phyloP scores from a whole-genome alignment of 2,888 invertebrate genomes.

The Athalia circularis region DNA sequence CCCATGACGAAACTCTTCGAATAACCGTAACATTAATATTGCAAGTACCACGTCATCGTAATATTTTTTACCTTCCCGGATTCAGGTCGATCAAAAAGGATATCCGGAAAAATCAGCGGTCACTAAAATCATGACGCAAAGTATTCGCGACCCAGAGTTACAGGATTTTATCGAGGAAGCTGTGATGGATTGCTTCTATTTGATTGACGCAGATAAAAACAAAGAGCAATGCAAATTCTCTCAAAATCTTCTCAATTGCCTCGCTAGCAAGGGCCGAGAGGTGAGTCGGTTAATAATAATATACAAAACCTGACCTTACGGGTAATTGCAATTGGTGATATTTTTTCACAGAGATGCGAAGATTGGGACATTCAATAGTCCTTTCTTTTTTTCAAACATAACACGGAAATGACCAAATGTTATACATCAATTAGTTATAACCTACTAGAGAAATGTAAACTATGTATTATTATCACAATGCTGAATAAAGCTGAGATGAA shows the following conservation, averaged over 20 bases:
- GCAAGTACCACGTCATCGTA: conserved; percentile 27
- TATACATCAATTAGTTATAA: too few species aligned
- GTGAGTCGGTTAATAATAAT: conserved; percentile 54
- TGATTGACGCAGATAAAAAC: conserved; percentile 68
- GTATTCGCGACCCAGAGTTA: conserved; percentile 79
- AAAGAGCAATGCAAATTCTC: conserved; percentile 82
- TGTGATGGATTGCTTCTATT: conserved; percentile 82
- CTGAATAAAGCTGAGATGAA: too few species aligned
- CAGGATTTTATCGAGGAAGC: conserved; percentile 83
- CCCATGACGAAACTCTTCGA: conserved; percentile 14
- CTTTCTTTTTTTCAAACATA: conserved; percentile 24
- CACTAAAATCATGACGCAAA: conserved; percentile 78
- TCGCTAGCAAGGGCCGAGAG: conserved; percentile 82
- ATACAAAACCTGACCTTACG: neutral
- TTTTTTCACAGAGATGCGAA: conserved; percentile 78
- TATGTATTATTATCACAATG: too few species aligned
- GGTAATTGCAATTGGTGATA: neutral
- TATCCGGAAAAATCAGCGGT: conserved; percentile 82
- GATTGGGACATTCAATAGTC: conserved; percentile 80
- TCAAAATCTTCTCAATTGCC: conserved; percentile 80
- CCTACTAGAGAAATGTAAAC: too few species aligned
- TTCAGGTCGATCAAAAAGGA: conserved; percentile 78
- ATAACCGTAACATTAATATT: too few species aligned
- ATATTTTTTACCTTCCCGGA: conserved; percentile 60
- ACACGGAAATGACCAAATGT: too few species aligned